Percentiles rank a stretch among this genome's conserved stretches.
Conservation (phyloP, 2,888 invertebrate species). For the Eupithecia abbreviata region DNA sequence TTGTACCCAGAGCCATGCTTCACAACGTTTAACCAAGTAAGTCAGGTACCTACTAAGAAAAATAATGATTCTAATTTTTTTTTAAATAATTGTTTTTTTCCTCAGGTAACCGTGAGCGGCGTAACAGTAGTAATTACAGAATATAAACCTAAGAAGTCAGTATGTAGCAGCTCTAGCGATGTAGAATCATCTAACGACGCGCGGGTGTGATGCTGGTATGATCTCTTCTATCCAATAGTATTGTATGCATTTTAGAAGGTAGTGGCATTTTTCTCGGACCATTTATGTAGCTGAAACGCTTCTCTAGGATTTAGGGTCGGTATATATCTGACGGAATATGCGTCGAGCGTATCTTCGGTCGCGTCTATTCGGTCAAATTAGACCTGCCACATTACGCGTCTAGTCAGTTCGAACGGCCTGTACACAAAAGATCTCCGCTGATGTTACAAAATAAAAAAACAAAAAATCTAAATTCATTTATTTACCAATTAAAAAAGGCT, state of each 20-base stretch:
- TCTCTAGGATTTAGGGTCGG: not conserved
- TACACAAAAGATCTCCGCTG: too few species aligned
- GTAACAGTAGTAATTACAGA: constrained; percentile 99
- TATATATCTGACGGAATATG: too few species aligned
- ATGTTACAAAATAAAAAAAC: too few species aligned
- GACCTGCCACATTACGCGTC: too few species aligned
- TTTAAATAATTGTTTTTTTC: not conserved
- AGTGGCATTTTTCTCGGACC: not conserved
- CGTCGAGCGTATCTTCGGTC: too few species aligned
- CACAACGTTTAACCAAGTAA: too few species aligned
- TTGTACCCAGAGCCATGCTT: too few species aligned
- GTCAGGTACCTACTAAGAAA: too few species aligned
- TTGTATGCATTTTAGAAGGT: constrained; percentile 1
- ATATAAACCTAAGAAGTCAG: constrained; percentile 91
- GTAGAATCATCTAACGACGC: constrained; percentile 81
- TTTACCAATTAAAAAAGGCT: too few species aligned
- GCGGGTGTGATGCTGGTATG: constrained; percentile 60
- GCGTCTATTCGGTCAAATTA: too few species aligned
- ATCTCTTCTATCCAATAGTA: constrained; percentile 49
- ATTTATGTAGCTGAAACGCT: not conserved
- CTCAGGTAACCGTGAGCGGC: constrained; percentile 93
- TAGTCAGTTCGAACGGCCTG: too few species aligned
- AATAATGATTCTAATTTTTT: not conserved
- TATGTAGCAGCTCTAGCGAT: constrained; percentile 77
- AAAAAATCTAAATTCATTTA: too few species aligned